A percentile compares a stretch with the other conserved stretches of the same genome.
Evolutionary conservation across 2,113 vertebrate species (phyloP).

Genomic region (Meriones unguiculatus): DNA sequence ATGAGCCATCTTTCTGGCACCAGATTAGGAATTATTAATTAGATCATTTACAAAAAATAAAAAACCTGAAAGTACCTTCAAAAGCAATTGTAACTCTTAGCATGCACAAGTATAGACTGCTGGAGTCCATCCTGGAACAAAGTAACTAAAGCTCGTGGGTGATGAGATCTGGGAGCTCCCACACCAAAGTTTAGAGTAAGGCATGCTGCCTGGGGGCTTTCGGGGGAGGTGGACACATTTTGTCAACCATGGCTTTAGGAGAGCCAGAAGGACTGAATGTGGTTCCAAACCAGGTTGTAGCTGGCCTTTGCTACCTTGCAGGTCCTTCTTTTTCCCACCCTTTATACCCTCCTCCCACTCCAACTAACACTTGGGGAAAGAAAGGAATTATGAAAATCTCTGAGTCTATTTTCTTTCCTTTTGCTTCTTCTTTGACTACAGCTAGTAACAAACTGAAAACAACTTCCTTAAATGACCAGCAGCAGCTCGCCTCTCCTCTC

Average conservation of each 20-base stretch:
- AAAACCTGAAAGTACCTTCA: neutral
- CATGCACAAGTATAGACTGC: neutral
- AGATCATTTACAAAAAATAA: neutral
- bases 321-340: too few relatives aligned
- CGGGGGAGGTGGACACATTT: neutral
- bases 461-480: too few relatives aligned
- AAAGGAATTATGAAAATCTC: too few relatives aligned
- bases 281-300: neutral
- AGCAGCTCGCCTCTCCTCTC: too few relatives aligned
- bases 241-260: neutral
- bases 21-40: neutral
- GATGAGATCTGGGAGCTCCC: neutral
- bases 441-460: too few relatives aligned
- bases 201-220: neutral
- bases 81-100: neutral
- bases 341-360: too few relatives aligned
- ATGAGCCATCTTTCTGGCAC: neutral
- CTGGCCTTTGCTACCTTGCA: too few relatives aligned
- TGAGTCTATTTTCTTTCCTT: too few relatives aligned
- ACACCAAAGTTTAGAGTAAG: neutral
- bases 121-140: neutral
- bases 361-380: too few relatives aligned
- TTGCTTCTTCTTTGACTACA: too few relatives aligned
- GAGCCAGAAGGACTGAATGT: neutral
- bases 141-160: neutral